Evolutionary conservation across 2,888 invertebrate species (phyloP).

Genomic region (Platynereis dumerilii): DNA sequence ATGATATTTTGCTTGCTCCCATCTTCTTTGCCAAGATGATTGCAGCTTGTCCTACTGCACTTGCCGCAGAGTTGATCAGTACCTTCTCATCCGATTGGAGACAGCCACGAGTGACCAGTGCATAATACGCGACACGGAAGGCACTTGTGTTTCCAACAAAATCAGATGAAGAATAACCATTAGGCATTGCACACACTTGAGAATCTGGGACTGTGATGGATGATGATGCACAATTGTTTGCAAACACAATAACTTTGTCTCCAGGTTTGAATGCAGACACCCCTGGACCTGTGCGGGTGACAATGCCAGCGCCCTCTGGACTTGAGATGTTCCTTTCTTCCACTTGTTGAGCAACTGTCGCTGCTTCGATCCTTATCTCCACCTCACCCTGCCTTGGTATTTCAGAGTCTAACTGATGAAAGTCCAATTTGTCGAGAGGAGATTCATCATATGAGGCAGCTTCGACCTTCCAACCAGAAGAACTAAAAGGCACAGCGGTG

Average conservation of each 20-base stretch:
- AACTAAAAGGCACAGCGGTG: not conserved
- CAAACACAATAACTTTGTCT: constrained; percentile 18
- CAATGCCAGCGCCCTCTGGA: constrained; percentile 5
- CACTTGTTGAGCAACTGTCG: not conserved
- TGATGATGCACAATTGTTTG: constrained; percentile 9
- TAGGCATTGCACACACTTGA: not conserved
- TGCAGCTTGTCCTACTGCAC: constrained; percentile 5
- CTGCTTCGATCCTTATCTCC: constrained; percentile 1
- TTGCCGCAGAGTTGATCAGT: not conserved
- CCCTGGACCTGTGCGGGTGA: constrained; percentile 1
- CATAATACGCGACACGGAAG: constrained; percentile 5
- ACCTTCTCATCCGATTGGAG: not conserved
- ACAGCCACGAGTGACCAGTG: constrained; percentile 1
- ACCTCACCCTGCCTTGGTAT: not conserved
- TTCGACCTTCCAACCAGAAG: constrained; percentile 6
- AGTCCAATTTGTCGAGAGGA: not conserved
- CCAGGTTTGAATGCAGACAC: not conserved
- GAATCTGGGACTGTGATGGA: not conserved
- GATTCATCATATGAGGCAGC: not conserved
- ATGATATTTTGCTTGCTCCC: constrained; percentile 6
- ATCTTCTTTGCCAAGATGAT: constrained; percentile 5
- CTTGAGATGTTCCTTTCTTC: not conserved
- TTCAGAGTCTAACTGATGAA: not conserved
- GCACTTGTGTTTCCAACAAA: not conserved
- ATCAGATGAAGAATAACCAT: constrained; percentile 3